Base-by-base conservation (phyloP, 2,113 vertebrate species). In the Motacilla tschutschensis region DNA sequence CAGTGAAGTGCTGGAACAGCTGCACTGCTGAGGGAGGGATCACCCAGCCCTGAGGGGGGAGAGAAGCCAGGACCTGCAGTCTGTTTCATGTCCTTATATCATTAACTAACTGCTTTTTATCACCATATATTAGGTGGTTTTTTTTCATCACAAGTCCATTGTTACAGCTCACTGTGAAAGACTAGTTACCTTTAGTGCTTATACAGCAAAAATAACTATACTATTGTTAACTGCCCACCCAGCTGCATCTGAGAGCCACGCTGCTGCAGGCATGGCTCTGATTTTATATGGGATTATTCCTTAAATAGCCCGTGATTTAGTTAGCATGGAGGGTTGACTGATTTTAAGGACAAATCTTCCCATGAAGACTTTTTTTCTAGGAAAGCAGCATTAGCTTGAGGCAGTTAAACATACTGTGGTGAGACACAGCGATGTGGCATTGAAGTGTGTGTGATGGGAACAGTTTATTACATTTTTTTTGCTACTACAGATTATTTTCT, bases 171-270 rank as follows among this genome's bases (percentile, higher is more conserved):
- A 20, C 50, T 86, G 58, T 47, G 40, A n/a, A 50, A 36, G 58
- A 11, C 51, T 43, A 11, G 66, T 62, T 72, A 60, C 51, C 33
- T 6, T 41, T 58, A 53, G 35, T 65, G 66, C 80, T 75, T 66
- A 15, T 25, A 13, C 22, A 54, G 80, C 77, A 83, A 29, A 83
- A 83, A 28, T 26, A 62, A 57, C 55, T 2, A 1, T 41, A 2
- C 35, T 43, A 5, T 43, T 11, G n/a, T 48, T 65, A 77, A 22
- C 36, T 66, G 76, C 59, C 67, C 79, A 8, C 40, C 70, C 1
- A 0, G 57, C 53, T 0, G 0, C 25, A 14, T 33, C 69, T 33
- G 35, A 35, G 43, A 33, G 58, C 14, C 1, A 1, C 5, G 10
- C 38, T 62, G 81, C 79, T 77, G 69, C 48, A 51, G 26, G 67